Evolutionary conservation across 2,113 vertebrate species (phyloP).

Genomic region (Condylura cristata): DNA sequence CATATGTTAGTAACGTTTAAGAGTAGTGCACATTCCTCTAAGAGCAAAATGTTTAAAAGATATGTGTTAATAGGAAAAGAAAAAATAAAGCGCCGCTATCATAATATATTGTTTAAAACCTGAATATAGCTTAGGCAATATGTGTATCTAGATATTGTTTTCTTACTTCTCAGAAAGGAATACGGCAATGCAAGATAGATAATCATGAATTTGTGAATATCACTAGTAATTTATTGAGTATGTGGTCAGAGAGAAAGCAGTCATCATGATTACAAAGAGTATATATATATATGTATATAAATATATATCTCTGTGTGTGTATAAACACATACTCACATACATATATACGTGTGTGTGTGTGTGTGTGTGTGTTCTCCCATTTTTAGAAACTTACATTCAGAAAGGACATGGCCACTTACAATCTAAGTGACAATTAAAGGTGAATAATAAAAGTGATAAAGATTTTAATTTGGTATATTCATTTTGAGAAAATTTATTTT

Average conservation of each 20-base stretch:
- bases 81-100: not conserved
- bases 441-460: not conserved
- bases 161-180: not conserved
- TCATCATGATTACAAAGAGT: not conserved
- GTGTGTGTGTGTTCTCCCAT: not conserved
- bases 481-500: not conserved
- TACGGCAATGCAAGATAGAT: not conserved
- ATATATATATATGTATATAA: too few relatives aligned
- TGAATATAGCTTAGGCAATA: not conserved
- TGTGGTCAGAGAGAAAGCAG: not conserved
- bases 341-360: too few relatives aligned
- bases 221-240: not conserved
- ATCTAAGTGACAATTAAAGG: not conserved
- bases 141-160: not conserved
- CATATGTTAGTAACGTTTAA: not conserved
- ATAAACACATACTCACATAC: too few relatives aligned
- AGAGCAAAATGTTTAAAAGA: conserved; percentile 1
- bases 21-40: not conserved
- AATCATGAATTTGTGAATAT: not conserved
- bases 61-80: not conserved
- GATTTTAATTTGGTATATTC: not conserved
- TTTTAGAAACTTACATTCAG: not conserved
- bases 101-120: not conserved
- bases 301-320: too few relatives aligned
- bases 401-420: not conserved